Conservation (phyloP, 2,113 vertebrate genomes). For the Plecotus auritus region DNA sequence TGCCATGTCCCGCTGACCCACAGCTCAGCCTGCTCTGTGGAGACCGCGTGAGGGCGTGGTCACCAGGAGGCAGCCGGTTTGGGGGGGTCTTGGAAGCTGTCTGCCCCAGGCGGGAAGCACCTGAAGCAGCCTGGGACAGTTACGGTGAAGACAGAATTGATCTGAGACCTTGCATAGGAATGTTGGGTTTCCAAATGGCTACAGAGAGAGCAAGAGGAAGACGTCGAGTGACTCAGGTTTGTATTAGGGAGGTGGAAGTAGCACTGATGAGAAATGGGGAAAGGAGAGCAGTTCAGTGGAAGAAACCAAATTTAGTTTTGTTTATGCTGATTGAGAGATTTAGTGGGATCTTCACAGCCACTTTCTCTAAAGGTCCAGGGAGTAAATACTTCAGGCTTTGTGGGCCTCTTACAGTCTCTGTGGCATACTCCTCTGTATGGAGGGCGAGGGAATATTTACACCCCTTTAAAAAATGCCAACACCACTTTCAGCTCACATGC, state of each 20-base stretch:
- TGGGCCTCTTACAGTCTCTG: not conserved
- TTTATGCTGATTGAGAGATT: not conserved
- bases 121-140: not conserved
- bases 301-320: not conserved
- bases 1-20: too few relatives aligned
- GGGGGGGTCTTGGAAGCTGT: not conserved
- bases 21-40: not conserved
- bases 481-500: not conserved
- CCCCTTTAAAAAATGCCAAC: not conserved
- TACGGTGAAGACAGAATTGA: not conserved
- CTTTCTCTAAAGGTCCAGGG: not conserved
- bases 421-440: not conserved
- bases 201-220: not conserved
- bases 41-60: rapidly evolving
- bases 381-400: too few relatives aligned
- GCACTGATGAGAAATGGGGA: not conserved
- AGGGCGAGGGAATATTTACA: not conserved
- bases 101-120: not conserved
- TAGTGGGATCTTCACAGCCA: not conserved
- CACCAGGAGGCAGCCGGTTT: not conserved
- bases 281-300: not conserved
- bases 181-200: not conserved
- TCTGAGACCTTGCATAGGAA: not conserved
- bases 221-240: not conserved
- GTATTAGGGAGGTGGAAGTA: not conserved